phyloP scores from a whole-genome alignment of 2,888 invertebrate genomes.

The Machimus rusticus region DNA sequence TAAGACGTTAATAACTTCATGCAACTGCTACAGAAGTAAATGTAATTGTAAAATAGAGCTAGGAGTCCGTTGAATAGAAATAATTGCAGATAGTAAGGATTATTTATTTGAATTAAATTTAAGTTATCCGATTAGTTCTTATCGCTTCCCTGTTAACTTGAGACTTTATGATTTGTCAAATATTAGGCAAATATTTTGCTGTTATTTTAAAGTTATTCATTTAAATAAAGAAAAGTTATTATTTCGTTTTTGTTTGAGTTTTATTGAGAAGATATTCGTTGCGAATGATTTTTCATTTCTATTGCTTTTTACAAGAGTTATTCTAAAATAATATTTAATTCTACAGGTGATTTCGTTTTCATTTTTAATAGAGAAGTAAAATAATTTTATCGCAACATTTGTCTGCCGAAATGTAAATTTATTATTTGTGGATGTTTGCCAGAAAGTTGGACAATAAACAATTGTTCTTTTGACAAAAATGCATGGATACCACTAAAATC shows the following conservation, averaged over 20 bases:
- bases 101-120: neutral
- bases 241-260: neutral
- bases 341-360: too few species aligned
- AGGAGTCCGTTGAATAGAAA: neutral
- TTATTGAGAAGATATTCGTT: neutral
- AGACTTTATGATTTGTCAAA: neutral
- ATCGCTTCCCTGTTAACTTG: neutral
- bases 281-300: neutral
- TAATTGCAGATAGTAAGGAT: neutral
- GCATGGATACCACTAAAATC: too few species aligned
- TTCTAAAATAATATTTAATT: neutral
- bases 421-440: too few species aligned
- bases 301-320: neutral
- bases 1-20: neutral
- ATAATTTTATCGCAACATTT: too few species aligned
- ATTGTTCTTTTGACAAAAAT: too few species aligned
- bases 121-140: neutral
- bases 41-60: neutral
- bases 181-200: neutral
- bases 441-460: too few species aligned
- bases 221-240: neutral
- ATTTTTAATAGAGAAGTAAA: too few species aligned
- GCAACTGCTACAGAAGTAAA: neutral
- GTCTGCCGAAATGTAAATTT: too few species aligned
- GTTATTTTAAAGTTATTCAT: neutral